Evolutionary conservation across 1,140 invertebrate genomes (phyloP), one percentile per base, ranked within the genome.

Genomic region (Mamestra configurata): DNA sequence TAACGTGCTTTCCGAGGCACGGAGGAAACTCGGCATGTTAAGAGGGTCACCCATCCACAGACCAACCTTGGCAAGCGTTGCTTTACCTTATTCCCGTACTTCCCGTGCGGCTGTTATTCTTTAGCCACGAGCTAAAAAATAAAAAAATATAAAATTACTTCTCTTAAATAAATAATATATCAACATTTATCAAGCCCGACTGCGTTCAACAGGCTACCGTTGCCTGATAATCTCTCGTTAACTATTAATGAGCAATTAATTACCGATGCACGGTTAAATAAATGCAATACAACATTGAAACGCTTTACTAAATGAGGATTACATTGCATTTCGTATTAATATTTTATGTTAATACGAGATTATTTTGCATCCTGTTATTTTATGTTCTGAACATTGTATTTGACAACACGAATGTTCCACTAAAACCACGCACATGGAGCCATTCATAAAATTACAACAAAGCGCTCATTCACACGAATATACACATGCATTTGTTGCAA

Each of bases 161-260:
- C 57, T 8, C 1, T 40, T 37, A 10, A 64, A 64, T 64, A 64
- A 64, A 64, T 40, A 64, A 37, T 64, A 18, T 20, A 37, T 64
- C 7, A 64, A 35, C 31, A 35, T 35, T 31, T 35, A 27, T 31
- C 0, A 37, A n/a, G 18, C 11, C 1, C 13, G 15, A 64, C 31
- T 64, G 18, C 35, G 31, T 40, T 64, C 59, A 64, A 64, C 59
- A 64, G 59, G 59, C 59, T 20, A 64, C 59, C 35, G 59, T 10
- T 37, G 31, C 35, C 59, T 11, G 59, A 37, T 64, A 64, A 64
- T 64, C 31, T 18, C 59, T 64, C 59, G 40, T 64, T 40, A 64
- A 40, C n/a, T 22, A 64, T 64, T 64, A 64, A 37, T 40, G 59
- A 31, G 18, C 31, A n/a, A 40, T 64, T 64, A 64, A 64, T 64